These are phyloP conservation scores for Chloromyia formosa DNA, from an alignment of 2,888 invertebrate genomes.

Conservation along the genomic window DNA sequence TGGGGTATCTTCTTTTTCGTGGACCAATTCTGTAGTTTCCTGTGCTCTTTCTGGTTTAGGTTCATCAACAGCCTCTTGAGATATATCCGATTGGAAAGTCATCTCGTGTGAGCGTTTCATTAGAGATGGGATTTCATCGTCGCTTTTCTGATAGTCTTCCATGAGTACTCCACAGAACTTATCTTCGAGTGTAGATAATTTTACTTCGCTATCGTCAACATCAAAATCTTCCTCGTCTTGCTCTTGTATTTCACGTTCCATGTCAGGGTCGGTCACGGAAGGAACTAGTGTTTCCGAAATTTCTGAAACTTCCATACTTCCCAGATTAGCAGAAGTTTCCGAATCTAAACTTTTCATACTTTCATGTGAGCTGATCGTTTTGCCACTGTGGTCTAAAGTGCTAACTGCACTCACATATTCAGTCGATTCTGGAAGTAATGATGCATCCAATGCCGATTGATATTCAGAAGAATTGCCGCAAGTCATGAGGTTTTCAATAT, in stretches of 20 bases:
- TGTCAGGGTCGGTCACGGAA: slow-evolving; percentile 77
- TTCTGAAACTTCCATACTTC: slow-evolving; percentile 90
- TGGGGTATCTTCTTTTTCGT: slow-evolving; percentile 52
- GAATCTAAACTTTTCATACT: slow-evolving; percentile 91
- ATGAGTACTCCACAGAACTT: slow-evolving; percentile 69
- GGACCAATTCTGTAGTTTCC: slow-evolving; percentile 48
- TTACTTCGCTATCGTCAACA: slow-evolving; percentile 54
- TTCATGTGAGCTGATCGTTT: slow-evolving; percentile 78
- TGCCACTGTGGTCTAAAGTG: slow-evolving; percentile 68
- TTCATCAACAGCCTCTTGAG: slow-evolving; percentile 14
- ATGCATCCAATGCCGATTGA: slow-evolving; percentile 83
- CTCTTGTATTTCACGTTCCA: slow-evolving; percentile 63
- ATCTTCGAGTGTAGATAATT: slow-evolving; percentile 61
- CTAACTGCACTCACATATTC: slow-evolving; percentile 89
- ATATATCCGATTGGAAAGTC: slow-evolving; percentile 78
- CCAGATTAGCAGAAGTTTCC: slow-evolving; percentile 87
- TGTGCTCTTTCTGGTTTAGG: not conserved
- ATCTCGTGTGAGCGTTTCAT: slow-evolving; percentile 93
- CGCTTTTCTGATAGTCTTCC: slow-evolving; percentile 67
- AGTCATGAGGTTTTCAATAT: slow-evolving; percentile 81
- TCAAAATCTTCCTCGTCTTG: slow-evolving; percentile 57
- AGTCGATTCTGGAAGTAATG: slow-evolving; percentile 79
- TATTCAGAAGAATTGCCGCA: slow-evolving; percentile 85
- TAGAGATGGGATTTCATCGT: slow-evolving; percentile 70
- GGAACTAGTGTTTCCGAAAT: slow-evolving; percentile 92